These are phyloP conservation scores for Erethizon dorsatum DNA, from an alignment of 2,797 vertebrate species.

Conservation along the genomic window DNA sequence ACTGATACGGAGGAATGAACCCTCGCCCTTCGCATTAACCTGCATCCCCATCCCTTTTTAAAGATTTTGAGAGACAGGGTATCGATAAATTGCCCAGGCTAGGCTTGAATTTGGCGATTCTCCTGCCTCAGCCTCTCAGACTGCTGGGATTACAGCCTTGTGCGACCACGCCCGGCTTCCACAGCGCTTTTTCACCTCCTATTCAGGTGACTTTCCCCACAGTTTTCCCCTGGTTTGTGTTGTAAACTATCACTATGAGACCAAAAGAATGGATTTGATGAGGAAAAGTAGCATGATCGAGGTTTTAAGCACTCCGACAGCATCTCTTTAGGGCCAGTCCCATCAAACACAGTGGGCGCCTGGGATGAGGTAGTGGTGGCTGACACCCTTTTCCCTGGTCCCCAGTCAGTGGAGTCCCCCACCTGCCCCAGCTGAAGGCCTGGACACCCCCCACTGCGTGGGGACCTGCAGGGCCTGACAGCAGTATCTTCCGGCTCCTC, in stretches of 20 bases:
- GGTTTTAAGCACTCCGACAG: background rate
- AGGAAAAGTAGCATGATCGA: background rate
- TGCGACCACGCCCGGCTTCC: background rate
- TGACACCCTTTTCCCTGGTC: background rate
- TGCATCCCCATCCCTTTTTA: background rate
- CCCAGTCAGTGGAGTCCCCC: background rate
- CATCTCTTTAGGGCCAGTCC: background rate
- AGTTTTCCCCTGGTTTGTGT: background rate
- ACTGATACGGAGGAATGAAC: background rate
- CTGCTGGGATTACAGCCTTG: background rate
- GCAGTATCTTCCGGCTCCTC: background rate
- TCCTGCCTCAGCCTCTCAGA: background rate
- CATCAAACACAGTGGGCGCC: background rate
- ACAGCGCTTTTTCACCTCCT: background rate
- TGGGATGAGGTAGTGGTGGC: no score
- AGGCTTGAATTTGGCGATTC: background rate
- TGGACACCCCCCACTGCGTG: background rate
- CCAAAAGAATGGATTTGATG: background rate
- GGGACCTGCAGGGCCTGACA: background rate
- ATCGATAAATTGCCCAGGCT: background rate
- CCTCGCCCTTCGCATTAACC: background rate
- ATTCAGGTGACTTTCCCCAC: background rate
- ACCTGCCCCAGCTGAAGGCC: background rate
- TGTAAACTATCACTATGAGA: background rate
- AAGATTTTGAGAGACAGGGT: background rate